Base-by-base conservation (phyloP, 2,113 vertebrate species). In the Kryptolebias marmoratus region DNA sequence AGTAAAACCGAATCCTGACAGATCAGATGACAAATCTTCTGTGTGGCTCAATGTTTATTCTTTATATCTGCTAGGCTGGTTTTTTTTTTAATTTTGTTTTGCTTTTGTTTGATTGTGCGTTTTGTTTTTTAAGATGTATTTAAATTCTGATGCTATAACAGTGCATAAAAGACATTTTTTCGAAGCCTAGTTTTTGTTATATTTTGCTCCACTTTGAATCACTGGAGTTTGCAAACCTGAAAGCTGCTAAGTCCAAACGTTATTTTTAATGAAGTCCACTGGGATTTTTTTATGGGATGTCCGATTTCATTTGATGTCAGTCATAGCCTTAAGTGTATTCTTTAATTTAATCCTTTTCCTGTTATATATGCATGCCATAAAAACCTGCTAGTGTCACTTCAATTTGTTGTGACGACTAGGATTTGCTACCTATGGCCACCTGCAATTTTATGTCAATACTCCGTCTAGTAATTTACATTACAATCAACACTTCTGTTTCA, bases 251-350 rank as follows among this genome's bases (percentile, higher is more conserved):
- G 61, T 50, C 16, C n/a, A 52, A 16, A 52, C 36, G 15, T 53
- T 22, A 36, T 27, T 39, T 39, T 27, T 65, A 65, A 65, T 65
- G 31, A 42, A 27, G 32, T 39, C 49, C 58, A 47, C 60, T 59
- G 22, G 67, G 62, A 73, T 31, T 60, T 70, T 22, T 68, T 74
- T 32, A 68, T 84, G 42, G 53, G 42, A 30, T 32, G 54, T 50
- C 22, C 10, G 15, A 18, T 27, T 49, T 62, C 52, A 62, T 60
- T 48, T 61, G 45, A 77, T 58, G 52, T 47, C 60, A 53, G 15
- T 65, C 32, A 50, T 22, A 52, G 8, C 28, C 66, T 61, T 64
- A 48, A 15, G 30, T 56, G n/a, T 11, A 2, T 44, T 73, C 16
- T 71, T 27, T 64, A 53, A 79, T 67, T 64, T 61, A 61, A 73